Evolutionary conservation across 2,888 invertebrate genomes (phyloP).

Genomic region (Nephrotoma appendiculata): DNA sequence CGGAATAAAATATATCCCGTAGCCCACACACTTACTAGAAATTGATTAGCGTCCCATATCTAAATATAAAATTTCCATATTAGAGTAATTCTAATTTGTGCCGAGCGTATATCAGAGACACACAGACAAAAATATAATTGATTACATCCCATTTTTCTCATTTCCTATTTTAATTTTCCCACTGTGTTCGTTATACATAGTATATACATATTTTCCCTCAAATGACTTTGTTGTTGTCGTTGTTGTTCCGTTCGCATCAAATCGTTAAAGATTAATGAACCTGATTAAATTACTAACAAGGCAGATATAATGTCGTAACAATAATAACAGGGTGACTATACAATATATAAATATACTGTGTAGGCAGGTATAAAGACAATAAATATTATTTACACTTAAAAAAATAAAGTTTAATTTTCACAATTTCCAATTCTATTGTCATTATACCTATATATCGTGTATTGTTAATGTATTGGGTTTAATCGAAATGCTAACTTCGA

Average conservation of each 20-base stretch:
- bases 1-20: background rate
- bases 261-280: background rate
- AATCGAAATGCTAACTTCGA: background rate
- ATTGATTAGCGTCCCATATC: background rate
- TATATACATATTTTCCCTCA: background rate
- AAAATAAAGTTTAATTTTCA: background rate
- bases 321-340: background rate
- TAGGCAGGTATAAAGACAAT: background rate
- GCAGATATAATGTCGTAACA: background rate
- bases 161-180: background rate
- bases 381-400: background rate
- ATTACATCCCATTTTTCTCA: background rate
- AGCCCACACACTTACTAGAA: background rate
- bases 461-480: background rate
- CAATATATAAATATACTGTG: background rate
- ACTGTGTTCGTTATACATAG: background rate
- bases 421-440: background rate
- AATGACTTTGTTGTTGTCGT: background rate
- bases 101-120: background rate
- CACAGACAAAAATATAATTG: background rate
- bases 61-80: background rate
- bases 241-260: background rate
- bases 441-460: background rate
- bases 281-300: background rate
- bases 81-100: background rate